phyloP scores from a whole-genome alignment of 2,113 vertebrate genomes.

The Takifugu flavidus region DNA sequence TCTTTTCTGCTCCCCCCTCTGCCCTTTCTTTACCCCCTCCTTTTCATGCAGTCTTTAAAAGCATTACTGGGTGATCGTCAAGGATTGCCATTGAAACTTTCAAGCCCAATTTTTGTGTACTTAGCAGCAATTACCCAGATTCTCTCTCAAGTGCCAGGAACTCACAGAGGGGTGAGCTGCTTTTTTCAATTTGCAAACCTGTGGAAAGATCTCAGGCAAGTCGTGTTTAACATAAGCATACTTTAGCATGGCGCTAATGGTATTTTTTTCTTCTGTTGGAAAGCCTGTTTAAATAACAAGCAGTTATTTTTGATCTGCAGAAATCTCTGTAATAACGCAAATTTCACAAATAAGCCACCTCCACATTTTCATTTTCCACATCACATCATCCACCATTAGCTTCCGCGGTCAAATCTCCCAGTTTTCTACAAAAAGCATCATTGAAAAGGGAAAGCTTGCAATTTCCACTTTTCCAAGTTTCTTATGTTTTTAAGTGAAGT shows the following conservation, averaged over 20 bases:
- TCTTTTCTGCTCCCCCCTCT: constrained; percentile 49
- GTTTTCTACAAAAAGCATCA: no score
- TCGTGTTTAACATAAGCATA: constrained; percentile 14
- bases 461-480: no score
- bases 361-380: no score
- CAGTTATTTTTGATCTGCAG: no score
- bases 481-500: neutral
- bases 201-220: constrained; percentile 14
- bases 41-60: constrained; percentile 67
- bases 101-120: constrained; percentile 58
- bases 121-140: constrained; percentile 55
- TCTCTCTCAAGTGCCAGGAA: constrained; percentile 40
- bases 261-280: constrained; percentile 5
- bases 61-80: constrained; percentile 68
- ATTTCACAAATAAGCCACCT: no score
- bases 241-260: constrained; percentile 23
- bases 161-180: constrained; percentile 13
- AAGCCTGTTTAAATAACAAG: neutral
- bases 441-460: no score
- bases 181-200: constrained; percentile 21
- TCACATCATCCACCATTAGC: no score
- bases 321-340: no score
- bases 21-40: constrained; percentile 30
- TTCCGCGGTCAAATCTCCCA: no score
- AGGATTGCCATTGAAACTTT: constrained; percentile 66